Percentiles rank a stretch among this genome's conserved stretches.
These are phyloP conservation scores for Spilogale gracilis DNA, from an alignment of 2,113 vertebrate species.

Conservation along the genomic window DNA sequence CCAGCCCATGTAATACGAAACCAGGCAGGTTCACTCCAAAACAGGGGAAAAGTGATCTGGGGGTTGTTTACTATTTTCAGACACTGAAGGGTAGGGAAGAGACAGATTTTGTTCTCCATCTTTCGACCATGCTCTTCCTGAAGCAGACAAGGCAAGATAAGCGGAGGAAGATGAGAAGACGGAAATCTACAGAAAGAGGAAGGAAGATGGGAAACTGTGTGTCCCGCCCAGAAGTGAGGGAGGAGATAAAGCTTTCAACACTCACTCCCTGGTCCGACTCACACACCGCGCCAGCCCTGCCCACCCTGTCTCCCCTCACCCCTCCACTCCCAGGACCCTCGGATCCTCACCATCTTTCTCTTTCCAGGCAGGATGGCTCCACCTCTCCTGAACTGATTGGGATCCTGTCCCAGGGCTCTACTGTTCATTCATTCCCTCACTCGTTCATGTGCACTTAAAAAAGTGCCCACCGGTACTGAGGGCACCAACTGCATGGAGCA, in stretches of 20 bases:
- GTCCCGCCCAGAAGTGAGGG: too few relatives aligned
- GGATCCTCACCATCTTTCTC: background rate
- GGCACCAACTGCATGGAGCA: too few relatives aligned
- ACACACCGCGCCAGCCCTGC: background rate
- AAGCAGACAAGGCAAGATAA: background rate
- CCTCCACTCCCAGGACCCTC: too few relatives aligned
- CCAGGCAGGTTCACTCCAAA: background rate
- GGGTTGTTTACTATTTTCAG: constrained; percentile 54
- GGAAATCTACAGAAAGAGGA: background rate
- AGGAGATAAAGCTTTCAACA: background rate
- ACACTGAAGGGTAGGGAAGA: background rate
- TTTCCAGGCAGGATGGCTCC: background rate
- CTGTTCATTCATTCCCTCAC: background rate
- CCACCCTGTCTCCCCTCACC: too few relatives aligned
- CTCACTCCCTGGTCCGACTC: background rate
- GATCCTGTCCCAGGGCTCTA: background rate
- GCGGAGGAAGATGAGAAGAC: background rate
- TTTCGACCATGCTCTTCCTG: background rate
- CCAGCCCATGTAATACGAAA: constrained; percentile 42
- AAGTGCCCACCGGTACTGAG: background rate
- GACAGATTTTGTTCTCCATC: background rate
- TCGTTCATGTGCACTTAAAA: background rate
- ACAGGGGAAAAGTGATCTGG: constrained; percentile 15
- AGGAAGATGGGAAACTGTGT: background rate
- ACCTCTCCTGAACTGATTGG: background rate